Percentiles rank a stretch among this genome's conserved stretches.
These are phyloP conservation scores for Rhinichthys klamathensis DNA, from an alignment of 2,113 vertebrate species.

Conservation along the genomic window DNA sequence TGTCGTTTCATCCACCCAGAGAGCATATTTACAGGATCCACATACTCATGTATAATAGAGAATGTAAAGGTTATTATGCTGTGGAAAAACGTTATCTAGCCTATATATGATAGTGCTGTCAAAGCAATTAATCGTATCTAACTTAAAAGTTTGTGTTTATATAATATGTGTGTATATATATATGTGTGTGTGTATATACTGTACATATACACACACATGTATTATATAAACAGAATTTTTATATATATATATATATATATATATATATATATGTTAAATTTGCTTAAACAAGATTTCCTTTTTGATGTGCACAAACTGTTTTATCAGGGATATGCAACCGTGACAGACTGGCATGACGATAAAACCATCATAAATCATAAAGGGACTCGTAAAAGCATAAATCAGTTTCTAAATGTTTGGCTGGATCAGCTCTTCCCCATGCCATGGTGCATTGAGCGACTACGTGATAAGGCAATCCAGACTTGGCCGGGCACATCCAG, in stretches of 20 bases:
- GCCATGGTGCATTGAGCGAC: slow-evolving; percentile 44
- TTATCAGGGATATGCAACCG: background rate
- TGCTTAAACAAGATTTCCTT: background rate
- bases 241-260: no score
- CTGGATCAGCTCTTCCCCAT: slow-evolving; percentile 43
- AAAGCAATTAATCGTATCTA: no score
- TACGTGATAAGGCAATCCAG: slow-evolving; percentile 62
- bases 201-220: no score
- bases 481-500: slow-evolving; percentile 54
- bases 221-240: no score
- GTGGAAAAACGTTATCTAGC: no score
- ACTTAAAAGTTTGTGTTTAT: no score
- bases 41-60: background rate
- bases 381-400: slow-evolving; percentile 46
- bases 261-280: no score
- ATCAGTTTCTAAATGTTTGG: slow-evolving; percentile 50
- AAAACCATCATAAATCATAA: background rate
- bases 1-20: background rate
- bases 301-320: background rate
- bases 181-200: no score
- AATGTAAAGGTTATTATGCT: background rate
- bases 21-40: background rate
- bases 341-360: background rate
- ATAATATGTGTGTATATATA: no score
- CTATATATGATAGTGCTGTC: no score